Base-by-base conservation (phyloP, 2,113 vertebrate genomes). In the Xiphias gladius region DNA sequence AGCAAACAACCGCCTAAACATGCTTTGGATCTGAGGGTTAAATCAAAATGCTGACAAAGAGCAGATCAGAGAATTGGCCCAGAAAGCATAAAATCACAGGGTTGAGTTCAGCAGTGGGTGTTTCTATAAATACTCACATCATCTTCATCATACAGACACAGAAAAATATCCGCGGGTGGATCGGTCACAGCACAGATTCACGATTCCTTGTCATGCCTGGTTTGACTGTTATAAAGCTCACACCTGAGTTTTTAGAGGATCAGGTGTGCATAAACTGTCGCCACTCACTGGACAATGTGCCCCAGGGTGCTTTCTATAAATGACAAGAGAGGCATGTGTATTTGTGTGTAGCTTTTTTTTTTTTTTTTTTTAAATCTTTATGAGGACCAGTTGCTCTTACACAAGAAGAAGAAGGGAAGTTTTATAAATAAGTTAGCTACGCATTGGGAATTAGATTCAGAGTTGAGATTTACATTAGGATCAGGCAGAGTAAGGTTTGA, bases 31-130 rank as follows among this genome's bases (percentile, higher is more conserved):
- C 89, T 77, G 90, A 88, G 80, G 85, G 78, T 88, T 82, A 87
- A 89, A 91, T 88, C 88, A 85, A 84, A 85, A 86, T 12, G 55
- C 83, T 82, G 84, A 91, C 84, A 86, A 88, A 86, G 69, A 90
- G 59, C 82, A 90, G 84, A 87, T 88, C 79, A 86, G 62, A 86
- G 65, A 84, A 82, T 75, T 75, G 77, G 80, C 74, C 65, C 82
- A 73, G 78, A 80, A 87, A 79, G 62, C 84, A 67, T 79, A 37
- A 74, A 76, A 84, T 86, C 75, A 83, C 84, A 84, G 37, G 28
- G 57, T 17, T 55, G 65, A 79, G 69, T 85, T 87, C 48, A 66
- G 84, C 22, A 37, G 43, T 61, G 82, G 74, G 58, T 73, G 61
- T 79, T 63, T 88, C 88, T 88, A 84, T 83, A 84, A 88, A 91